These are phyloP conservation scores for Leucosticte australis DNA, from an alignment of 2,113 vertebrate species.

Conservation along the genomic window DNA sequence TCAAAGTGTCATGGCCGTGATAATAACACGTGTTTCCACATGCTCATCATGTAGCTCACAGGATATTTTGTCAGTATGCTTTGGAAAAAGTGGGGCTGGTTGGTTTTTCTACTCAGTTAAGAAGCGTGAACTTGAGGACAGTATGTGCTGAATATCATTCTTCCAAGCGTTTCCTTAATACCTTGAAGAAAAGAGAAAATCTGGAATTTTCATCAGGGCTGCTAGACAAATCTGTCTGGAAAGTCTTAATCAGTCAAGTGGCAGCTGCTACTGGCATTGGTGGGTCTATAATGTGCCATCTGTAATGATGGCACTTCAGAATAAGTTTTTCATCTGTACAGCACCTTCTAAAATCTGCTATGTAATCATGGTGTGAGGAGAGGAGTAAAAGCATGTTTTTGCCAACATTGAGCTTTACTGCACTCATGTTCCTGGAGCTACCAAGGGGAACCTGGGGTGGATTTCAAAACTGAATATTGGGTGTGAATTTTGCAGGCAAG, in stretches of 20 bases:
- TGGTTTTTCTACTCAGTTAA: background rate
- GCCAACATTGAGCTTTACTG: background rate
- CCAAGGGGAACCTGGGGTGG: background rate
- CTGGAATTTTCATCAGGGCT: background rate
- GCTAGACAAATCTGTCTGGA: background rate
- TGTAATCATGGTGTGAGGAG: background rate
- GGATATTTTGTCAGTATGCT: background rate
- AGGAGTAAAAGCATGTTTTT: background rate
- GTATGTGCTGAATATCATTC: background rate
- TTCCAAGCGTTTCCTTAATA: background rate
- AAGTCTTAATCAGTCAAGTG: background rate
- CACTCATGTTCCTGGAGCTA: background rate
- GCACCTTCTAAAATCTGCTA: background rate
- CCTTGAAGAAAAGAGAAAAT: background rate
- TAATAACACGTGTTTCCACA: background rate
- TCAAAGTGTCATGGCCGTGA: background rate
- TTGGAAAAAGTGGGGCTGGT: background rate
- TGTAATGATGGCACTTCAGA: background rate
- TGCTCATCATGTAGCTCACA: background rate
- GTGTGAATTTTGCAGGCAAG: background rate
- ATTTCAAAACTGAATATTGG: background rate
- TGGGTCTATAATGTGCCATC: background rate
- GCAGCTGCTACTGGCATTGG: background rate
- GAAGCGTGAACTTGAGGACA: accelerated
- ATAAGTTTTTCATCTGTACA: background rate